Conservation (phyloP, 2,797 vertebrate species). For the Distichodus sexfasciatus region DNA sequence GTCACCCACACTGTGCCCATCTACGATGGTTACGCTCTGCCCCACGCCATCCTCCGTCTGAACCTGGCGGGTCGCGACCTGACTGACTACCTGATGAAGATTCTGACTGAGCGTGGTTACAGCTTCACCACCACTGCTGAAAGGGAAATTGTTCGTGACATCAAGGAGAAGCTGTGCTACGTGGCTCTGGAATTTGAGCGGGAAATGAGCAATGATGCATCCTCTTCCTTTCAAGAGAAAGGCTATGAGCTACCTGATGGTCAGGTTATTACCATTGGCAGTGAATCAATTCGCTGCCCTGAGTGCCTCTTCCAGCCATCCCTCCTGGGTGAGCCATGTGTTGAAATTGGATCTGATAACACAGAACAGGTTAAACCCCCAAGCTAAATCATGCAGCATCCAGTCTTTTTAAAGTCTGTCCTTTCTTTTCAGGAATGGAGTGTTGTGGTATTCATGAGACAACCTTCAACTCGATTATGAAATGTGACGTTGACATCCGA, state of each 20-base stretch:
- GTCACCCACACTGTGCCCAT: slow-evolving; percentile 81
- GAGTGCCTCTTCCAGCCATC: slow-evolving; percentile 17
- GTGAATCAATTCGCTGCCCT: not conserved
- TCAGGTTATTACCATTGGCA: slow-evolving; percentile 30
- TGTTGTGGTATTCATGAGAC: slow-evolving; percentile 97
- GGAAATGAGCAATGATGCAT: slow-evolving; percentile 53
- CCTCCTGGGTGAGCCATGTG: slow-evolving; percentile 33
- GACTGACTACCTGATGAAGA: slow-evolving; percentile 86
- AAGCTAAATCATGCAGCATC: too few species aligned
- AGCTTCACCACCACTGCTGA: slow-evolving; percentile 77
- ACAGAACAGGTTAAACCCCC: too few species aligned
- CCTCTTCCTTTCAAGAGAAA: not conserved
- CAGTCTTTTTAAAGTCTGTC: too few species aligned
- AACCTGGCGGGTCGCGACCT: slow-evolving; percentile 81
- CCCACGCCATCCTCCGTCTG: slow-evolving; percentile 78
- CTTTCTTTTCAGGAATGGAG: slow-evolving; percentile 84
- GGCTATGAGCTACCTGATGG: slow-evolving; percentile 31
- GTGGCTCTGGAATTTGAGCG: slow-evolving; percentile 81
- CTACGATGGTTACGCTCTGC: slow-evolving; percentile 79
- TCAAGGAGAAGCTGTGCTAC: slow-evolving; percentile 80
- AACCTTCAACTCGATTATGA: slow-evolving; percentile 98
- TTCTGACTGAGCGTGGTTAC: slow-evolving; percentile 77
- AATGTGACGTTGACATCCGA: slow-evolving; percentile 96
- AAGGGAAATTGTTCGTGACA: slow-evolving; percentile 79
- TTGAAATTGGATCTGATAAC: too few species aligned